These are phyloP conservation scores for Venturia canescens DNA, from an alignment of 1,140 invertebrate species.

Conservation along the genomic window DNA sequence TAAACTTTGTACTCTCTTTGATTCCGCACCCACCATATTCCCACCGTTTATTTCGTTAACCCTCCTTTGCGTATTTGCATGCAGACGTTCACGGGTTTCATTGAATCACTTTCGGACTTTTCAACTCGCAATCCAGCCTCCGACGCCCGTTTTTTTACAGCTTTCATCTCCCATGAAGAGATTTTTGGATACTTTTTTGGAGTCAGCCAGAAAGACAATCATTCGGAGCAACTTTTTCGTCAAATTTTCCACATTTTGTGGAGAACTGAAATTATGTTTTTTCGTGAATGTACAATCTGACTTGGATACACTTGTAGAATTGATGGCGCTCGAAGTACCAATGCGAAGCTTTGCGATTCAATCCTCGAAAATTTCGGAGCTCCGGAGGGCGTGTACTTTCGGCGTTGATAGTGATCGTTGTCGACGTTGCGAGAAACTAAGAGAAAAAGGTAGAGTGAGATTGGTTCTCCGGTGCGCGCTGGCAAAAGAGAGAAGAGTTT, in stretches of 20 bases:
- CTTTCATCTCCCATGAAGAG: neutral
- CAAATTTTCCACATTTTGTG: too few relatives aligned
- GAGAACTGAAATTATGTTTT: too few relatives aligned
- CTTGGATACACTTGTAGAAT: too few relatives aligned
- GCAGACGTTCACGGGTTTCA: neutral
- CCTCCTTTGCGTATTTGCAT: slow-evolving; percentile 5
- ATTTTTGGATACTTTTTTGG: neutral
- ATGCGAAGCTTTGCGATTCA: slow-evolving; percentile 47
- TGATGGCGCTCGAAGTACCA: too few relatives aligned
- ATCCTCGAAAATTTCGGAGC: slow-evolving; percentile 45
- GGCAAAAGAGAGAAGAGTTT: slow-evolving; percentile 1
- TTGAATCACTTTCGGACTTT: neutral
- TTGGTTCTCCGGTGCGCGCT: neutral
- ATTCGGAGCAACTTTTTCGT: too few relatives aligned
- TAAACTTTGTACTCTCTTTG: neutral
- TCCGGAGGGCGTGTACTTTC: slow-evolving; percentile 12
- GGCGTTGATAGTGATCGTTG: neutral
- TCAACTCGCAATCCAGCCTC: neutral
- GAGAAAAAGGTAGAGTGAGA: neutral
- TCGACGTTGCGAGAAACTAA: neutral
- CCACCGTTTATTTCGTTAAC: neutral
- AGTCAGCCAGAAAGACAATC: too few relatives aligned
- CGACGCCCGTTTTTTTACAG: neutral
- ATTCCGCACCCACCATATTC: neutral
- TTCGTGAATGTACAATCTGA: too few relatives aligned